Evolutionary conservation across 2,797 vertebrate genomes (phyloP), one percentile per base, ranked within the genome.

Genomic region (Gobio occitaniae): DNA sequence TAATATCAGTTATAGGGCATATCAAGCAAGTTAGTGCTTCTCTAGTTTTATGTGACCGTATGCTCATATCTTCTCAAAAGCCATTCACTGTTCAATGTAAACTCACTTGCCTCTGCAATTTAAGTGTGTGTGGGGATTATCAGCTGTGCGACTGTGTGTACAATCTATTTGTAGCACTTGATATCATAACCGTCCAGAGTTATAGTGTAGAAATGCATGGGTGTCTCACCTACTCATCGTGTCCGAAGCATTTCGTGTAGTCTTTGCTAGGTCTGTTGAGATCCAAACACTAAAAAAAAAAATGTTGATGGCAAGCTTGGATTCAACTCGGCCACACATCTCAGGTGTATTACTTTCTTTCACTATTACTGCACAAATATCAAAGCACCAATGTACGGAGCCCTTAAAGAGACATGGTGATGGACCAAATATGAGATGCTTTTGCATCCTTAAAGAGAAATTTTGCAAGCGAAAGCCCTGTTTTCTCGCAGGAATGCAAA

Each of bases 61-160:
- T 65, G 84, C 85, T 72, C 86, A 48, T 90, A 87, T 89, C 87
- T 88, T 88, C 89, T 90, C 87, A 90, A 79, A 87, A 75, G 63
- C 92, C 91, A 90, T 92, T 88, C 66, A 77, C 65, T 83, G 84
- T 92, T 91, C 92, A 86, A 86, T 87, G 77, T 89, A 83, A 82
- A 80, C 83, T 90, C 83, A 66, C 83, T 78, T 86, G 90, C 75
- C 70, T 71, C n/a, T 83, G 56, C 56, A n/a, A 68, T n/a, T 47
- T 50, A 29, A 63, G 36, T 84, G 29, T 70, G 88, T 90, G 85
- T 90, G 63, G 48, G 56, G 44, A 83, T 85, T 59, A 21, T 15
- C 72, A 69, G 68, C 25, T 36, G 41, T 48, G 59, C 15, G 13
- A 83, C 38, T 75, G 87, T 90, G 82, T 17, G 6, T 68, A n/a